Evolutionary conservation across 2,797 vertebrate genomes (phyloP).

Genomic region (Spondyliosoma cantharus): DNA sequence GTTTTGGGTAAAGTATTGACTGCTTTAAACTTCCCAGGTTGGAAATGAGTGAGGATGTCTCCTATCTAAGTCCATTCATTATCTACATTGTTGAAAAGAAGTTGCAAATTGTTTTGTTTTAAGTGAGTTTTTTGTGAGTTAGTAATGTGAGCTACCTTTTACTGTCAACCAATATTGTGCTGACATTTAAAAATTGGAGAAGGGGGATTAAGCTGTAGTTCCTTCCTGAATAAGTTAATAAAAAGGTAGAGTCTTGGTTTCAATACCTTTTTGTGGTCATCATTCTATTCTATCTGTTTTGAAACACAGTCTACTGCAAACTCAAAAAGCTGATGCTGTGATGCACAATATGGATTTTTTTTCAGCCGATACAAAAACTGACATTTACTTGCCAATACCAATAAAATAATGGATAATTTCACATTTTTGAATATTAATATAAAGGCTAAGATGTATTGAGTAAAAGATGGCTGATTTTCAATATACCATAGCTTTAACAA

Average conservation of each 20-base stretch:
- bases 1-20: neutral
- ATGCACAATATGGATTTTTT: too few species aligned
- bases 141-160: neutral
- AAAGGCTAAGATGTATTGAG: too few species aligned
- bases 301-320: neutral
- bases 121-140: neutral
- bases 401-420: too few species aligned
- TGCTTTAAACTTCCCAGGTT: neutral
- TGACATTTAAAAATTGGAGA: neutral
- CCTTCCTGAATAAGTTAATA: conserved; percentile 29
- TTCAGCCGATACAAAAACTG: too few species aligned
- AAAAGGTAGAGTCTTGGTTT: neutral
- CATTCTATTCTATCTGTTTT: neutral
- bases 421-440: too few species aligned
- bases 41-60: neutral
- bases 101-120: neutral
- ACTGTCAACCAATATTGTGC: neutral
- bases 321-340: neutral
- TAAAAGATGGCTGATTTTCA: too few species aligned
- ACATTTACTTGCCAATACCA: too few species aligned
- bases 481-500: too few species aligned
- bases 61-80: neutral
- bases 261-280: neutral
- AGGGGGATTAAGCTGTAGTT: neutral
- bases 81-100: neutral